A percentile compares a stretch with the other conserved stretches of the same genome.
These are phyloP conservation scores for Saturnia pavonia DNA, from an alignment of 2,888 invertebrate genomes.

Conservation along the genomic window DNA sequence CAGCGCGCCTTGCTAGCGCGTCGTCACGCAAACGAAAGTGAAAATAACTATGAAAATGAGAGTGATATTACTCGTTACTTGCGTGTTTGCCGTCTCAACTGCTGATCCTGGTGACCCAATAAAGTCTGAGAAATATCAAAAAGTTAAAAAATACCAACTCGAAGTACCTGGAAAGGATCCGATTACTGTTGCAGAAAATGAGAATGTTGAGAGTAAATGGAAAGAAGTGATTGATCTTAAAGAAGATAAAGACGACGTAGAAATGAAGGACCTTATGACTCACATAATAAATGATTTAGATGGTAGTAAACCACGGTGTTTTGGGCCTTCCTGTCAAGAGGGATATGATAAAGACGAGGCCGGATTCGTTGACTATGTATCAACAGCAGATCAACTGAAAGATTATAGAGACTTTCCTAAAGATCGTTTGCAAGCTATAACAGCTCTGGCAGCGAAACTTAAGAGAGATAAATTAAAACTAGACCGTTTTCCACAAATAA, in stretches of 20 bases:
- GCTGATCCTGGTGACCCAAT: slow-evolving; percentile 57
- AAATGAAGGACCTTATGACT: slow-evolving; percentile 69
- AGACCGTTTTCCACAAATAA: slow-evolving; percentile 43
- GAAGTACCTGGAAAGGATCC: slow-evolving; percentile 81
- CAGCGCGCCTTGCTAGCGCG: slow-evolving; percentile 62
- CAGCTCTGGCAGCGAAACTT: slow-evolving; percentile 71
- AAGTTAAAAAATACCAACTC: slow-evolving; percentile 76
- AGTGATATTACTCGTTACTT: slow-evolving; percentile 62
- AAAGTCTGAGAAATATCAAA: slow-evolving; percentile 63
- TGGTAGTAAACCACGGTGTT: slow-evolving; percentile 64
- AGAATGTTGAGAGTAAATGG: slow-evolving; percentile 45
- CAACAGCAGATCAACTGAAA: slow-evolving; percentile 82
- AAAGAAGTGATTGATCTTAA: slow-evolving; percentile 45
- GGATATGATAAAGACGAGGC: slow-evolving; percentile 64
- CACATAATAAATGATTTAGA: slow-evolving; percentile 69
- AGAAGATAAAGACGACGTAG: slow-evolving; percentile 51
- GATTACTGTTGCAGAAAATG: slow-evolving; percentile 81
- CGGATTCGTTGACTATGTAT: slow-evolving; percentile 82
- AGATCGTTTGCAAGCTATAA: slow-evolving; percentile 71
- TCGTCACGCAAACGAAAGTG: slow-evolving; percentile 71
- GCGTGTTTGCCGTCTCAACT: slow-evolving; percentile 52
- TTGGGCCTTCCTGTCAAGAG: slow-evolving; percentile 74
- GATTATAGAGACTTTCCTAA: slow-evolving; percentile 64
- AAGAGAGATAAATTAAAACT: slow-evolving; percentile 69
- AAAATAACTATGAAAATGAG: slow-evolving; percentile 71